Evolutionary conservation across 2,888 invertebrate species (phyloP).

Genomic region (Scrobipalpa atriplicella): DNA sequence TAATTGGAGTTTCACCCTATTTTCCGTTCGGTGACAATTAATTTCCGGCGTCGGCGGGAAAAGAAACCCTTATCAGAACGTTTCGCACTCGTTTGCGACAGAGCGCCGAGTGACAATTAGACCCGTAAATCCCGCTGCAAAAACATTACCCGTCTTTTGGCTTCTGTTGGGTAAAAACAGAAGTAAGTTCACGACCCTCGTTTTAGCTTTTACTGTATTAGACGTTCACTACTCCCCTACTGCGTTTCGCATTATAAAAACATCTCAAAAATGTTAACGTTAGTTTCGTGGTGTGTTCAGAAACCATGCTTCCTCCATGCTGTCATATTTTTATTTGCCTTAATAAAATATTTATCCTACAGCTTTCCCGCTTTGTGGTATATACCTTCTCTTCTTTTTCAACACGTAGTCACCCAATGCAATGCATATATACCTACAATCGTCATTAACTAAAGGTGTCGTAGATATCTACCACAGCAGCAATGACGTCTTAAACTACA

Average conservation of each 20-base stretch:
- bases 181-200: slow-evolving; percentile 10
- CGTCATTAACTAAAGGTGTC: neutral
- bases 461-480: neutral
- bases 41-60: slow-evolving; percentile 76
- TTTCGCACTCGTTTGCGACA: slow-evolving; percentile 60
- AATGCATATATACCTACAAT: neutral
- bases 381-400: no score
- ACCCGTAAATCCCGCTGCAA: slow-evolving; percentile 45
- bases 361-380: no score
- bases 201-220: neutral
- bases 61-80: slow-evolving; percentile 79
- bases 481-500: neutral
- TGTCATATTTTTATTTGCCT: neutral
- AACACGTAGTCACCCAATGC: no score
- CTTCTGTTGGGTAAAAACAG: slow-evolving; percentile 9
- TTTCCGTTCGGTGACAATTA: slow-evolving; percentile 82
- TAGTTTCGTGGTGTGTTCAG: neutral
- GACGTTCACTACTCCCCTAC: neutral
- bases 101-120: slow-evolving; percentile 69
- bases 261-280: slow-evolving; percentile 24
- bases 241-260: slow-evolving; percentile 21
- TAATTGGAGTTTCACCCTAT: slow-evolving; percentile 82
- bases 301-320: neutral
- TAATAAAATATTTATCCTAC: neutral
- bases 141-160: slow-evolving; percentile 33